These are phyloP conservation scores for Pollenia angustigena DNA, from an alignment of 2,888 invertebrate species.

Conservation along the genomic window DNA sequence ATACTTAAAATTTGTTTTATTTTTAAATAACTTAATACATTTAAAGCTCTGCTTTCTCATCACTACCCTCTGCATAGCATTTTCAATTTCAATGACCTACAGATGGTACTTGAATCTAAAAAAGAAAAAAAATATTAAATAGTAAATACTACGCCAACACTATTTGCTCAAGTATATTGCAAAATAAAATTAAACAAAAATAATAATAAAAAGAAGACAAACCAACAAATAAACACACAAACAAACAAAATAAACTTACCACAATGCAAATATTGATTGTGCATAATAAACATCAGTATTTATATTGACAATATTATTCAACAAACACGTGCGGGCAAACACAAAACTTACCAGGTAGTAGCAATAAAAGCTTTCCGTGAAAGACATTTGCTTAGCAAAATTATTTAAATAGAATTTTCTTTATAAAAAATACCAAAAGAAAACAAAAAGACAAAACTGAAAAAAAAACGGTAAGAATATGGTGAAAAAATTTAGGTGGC, in stretches of 20 bases:
- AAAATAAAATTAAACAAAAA: constrained; percentile 36
- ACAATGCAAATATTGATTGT: constrained; percentile 57
- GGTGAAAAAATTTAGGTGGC: no score
- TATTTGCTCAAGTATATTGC: constrained; percentile 46
- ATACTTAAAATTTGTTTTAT: no score
- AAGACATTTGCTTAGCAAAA: constrained; percentile 6
- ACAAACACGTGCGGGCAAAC: background rate
- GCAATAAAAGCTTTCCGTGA: constrained; percentile 18
- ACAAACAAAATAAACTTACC: constrained; percentile 35
- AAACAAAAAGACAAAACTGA: background rate
- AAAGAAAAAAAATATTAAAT: constrained; percentile 12
- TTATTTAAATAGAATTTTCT: background rate
- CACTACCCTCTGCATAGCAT: background rate
- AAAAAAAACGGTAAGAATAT: background rate
- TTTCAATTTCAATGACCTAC: constrained; percentile 56
- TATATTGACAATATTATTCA: background rate
- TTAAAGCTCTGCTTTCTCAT: background rate
- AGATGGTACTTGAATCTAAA: constrained; percentile 40
- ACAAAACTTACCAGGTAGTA: background rate
- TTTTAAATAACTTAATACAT: constrained; percentile 5
- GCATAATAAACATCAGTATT: constrained; percentile 47
- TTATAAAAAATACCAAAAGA: background rate
- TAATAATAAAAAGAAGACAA: constrained; percentile 14
- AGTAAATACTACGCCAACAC: constrained; percentile 56
- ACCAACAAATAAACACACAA: constrained; percentile 8